Percentiles rank a stretch among this genome's conserved stretches.
phyloP scores from a whole-genome alignment of 2,113 vertebrate species.

The Columbina picui region DNA sequence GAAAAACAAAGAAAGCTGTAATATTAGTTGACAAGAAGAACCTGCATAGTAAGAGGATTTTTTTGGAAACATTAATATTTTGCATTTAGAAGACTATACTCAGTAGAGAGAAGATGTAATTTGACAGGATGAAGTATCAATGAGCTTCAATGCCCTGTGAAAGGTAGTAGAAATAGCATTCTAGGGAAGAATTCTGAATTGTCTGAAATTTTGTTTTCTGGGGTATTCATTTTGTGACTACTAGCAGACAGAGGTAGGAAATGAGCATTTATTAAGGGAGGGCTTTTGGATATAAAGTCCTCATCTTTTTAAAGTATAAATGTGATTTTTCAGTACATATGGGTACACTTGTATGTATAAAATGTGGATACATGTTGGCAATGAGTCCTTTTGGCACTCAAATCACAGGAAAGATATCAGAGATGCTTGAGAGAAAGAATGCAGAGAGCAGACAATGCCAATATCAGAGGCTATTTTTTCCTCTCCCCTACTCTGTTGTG shows the following conservation, averaged over 20 bases:
- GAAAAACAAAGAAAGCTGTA: neutral
- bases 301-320: neutral
- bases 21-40: neutral
- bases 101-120: neutral
- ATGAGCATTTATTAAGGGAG: neutral
- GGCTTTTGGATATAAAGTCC: neutral
- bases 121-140: neutral
- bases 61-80: neutral
- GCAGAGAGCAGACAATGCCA: neutral
- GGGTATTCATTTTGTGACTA: neutral
- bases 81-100: neutral
- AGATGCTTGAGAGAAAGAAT: neutral
- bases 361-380: neutral
- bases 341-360: neutral
- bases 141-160: neutral
- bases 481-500: neutral
- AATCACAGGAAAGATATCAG: neutral
- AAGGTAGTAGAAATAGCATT: neutral
- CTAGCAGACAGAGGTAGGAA: neutral
- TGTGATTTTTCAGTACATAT: neutral
- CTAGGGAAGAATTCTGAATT: neutral
- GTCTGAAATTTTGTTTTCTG: neutral
- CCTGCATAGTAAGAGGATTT: neutral
- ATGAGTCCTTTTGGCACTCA: neutral
- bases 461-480: neutral